Evolutionary conservation across 2,797 vertebrate species (phyloP), one percentile per base, ranked within the genome.

Genomic region (Halcyon badia): DNA sequence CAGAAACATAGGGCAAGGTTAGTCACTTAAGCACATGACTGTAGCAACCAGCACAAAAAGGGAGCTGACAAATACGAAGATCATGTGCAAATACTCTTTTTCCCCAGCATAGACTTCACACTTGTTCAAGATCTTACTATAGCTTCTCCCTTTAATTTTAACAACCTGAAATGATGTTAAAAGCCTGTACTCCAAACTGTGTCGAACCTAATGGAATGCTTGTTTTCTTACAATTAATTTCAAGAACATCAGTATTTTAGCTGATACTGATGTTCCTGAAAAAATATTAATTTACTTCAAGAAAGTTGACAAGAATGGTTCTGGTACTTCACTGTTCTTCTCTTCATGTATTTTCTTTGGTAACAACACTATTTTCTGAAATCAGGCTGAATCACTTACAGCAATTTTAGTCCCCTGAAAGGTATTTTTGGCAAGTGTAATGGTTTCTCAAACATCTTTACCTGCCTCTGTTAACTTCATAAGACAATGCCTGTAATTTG

Each of bases 401-500:
- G 35, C 33, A 51, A 18, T 75, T 78, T 72, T 68, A 80, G 64
- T 60, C 14, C 31, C 48, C 48, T 54, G 60, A 80, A 84, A 90
- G 22, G n/a, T 60, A 44, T 33, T 90, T 89, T 80, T 82, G 62
- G 78, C 73, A 84, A 57, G 35, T 2, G 0, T n/a, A 49, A 26
- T 41, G 3, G 41, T 83, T 87, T 80, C 39, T 82, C 33, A 70
- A 87, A 25, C 0, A 0, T 44, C 56, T 89, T 87, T 84, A 89
- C 83, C 78, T 85, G 60, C 37, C 42, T 83, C 56, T 77, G 42
- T 44, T 88, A 17, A 33, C 21, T 79, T 87, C 31, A 83, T 56
- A 91, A 85, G 73, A 95, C 90, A 87, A 93, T 85, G 28, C 8
- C 7, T 35, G 22, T 62, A 21, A 14, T 72, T 92, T 82, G 31